Conservation (phyloP, 2,113 vertebrate genomes). For the Cacatua alba region DNA sequence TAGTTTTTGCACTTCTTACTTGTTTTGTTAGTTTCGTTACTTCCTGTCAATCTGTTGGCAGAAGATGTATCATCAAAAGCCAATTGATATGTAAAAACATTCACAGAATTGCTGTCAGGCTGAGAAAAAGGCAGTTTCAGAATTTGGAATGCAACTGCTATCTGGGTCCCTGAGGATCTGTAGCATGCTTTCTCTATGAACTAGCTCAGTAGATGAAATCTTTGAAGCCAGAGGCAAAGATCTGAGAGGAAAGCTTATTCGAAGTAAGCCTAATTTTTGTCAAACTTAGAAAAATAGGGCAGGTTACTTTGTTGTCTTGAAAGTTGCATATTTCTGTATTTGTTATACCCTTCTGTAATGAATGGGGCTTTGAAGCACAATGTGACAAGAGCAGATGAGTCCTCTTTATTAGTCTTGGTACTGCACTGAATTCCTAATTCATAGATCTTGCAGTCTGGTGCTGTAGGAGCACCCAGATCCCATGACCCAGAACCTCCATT, state of each 20-base stretch:
- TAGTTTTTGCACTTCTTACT: not conserved
- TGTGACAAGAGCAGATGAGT: not conserved
- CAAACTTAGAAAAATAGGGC: not conserved
- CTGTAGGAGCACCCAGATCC: not conserved
- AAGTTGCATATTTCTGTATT: not conserved
- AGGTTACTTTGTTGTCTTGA: not conserved
- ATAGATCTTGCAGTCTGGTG: not conserved
- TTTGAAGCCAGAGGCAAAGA: constrained; percentile 31
- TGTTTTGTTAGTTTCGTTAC: constrained; percentile 9
- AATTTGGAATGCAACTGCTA: not conserved
- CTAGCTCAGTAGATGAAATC: not conserved
- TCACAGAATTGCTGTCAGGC: not conserved
- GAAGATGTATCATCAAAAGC: not conserved
- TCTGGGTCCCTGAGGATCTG: constrained; percentile 41
- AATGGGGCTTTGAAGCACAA: not conserved
- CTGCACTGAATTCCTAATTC: not conserved
- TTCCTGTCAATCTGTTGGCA: not conserved
- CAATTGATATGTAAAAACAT: not conserved
- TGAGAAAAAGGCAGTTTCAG: not conserved
- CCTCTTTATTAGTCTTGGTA: not conserved
- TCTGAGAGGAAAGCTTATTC: not conserved
- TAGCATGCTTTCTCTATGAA: not conserved
- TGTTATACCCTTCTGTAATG: not conserved
- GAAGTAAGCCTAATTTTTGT: not conserved
- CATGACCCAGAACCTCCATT: not conserved